Evolutionary conservation across 1,140 invertebrate species (phyloP).

Genomic region (Drosophila saltans): DNA sequence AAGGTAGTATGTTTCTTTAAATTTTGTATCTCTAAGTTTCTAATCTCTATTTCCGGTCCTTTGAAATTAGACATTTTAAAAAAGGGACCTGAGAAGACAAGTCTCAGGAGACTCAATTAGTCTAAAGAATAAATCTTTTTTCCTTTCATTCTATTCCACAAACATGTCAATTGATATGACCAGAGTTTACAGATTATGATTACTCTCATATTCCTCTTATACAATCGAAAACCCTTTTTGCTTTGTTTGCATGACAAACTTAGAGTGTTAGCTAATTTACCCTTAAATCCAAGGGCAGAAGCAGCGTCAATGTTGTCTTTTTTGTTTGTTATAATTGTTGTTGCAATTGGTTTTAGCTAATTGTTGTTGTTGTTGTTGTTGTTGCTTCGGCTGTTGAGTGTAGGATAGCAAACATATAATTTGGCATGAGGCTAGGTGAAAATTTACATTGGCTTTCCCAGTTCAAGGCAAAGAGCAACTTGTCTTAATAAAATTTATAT

Average conservation of each 20-base stretch:
- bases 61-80: too few relatives aligned
- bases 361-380: not conserved
- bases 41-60: too few relatives aligned
- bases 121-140: too few relatives aligned
- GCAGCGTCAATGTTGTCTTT: not conserved
- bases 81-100: too few relatives aligned
- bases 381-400: not conserved
- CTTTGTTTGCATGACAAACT: not conserved
- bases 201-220: too few relatives aligned
- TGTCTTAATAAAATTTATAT: not conserved
- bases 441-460: conserved; percentile 2
- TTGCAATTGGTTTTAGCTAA: not conserved
- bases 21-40: too few relatives aligned
- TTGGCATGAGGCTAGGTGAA: conserved; percentile 1
- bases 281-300: not conserved
- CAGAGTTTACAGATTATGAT: too few relatives aligned
- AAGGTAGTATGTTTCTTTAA: too few relatives aligned
- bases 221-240: not conserved
- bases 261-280: not conserved
- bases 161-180: too few relatives aligned
- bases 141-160: too few relatives aligned
- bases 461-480: conserved; percentile 7
- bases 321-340: not conserved
- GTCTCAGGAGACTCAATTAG: too few relatives aligned
- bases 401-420: not conserved